Evolutionary conservation across 2,797 vertebrate genomes (phyloP), one percentile per base, ranked within the genome.

Genomic region (Hybognathus amarus): DNA sequence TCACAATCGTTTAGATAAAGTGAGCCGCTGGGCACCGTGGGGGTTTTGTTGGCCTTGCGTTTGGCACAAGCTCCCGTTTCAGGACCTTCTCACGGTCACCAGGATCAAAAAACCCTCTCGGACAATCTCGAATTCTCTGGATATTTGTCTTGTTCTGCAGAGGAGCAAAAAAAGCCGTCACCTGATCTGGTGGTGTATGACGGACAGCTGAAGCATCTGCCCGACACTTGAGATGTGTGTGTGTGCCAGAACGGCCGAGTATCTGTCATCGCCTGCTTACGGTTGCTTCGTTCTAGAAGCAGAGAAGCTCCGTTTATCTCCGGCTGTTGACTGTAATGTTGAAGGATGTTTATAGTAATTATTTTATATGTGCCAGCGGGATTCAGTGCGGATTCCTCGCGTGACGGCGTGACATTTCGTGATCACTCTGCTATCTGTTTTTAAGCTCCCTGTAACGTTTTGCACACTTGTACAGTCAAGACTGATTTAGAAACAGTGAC

Each of bases 171-270:
- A 67, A 87, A 82, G 89, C 84, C 78, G 90, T 88, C 88, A 91
- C 64, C 86, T 84, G 91, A 92, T 85, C 83, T 85, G n/a, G 47
- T 50, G 74, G 61, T 84, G 87, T 86, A 68, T 87, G 85, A 81
- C 22, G 10, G 68, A 83, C 87, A 83, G 86, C 88, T 90, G 86
- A 89, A 89, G 47, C 85, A 75, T 85, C 75, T 69, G 81, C 64
- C 75, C 83, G 91, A 90, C 85, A 92, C 89, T 87, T 85, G 89
- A 93, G 90, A 89, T 59, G 79, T 69, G 84, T 22, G 69, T 56
- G 76, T 27, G 52, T 77, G 20, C 74, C 52, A 40, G 52, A 40
- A 24, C 4, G 73, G 5, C 82, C 80, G 86, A 81, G 47, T 81
- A 63, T 22, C 79, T 82, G 75, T 86, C 83, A 77, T 84, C 69